Evolutionary conservation across 1,140 invertebrate species (phyloP).

Genomic region (Bathynomus jamesi): DNA sequence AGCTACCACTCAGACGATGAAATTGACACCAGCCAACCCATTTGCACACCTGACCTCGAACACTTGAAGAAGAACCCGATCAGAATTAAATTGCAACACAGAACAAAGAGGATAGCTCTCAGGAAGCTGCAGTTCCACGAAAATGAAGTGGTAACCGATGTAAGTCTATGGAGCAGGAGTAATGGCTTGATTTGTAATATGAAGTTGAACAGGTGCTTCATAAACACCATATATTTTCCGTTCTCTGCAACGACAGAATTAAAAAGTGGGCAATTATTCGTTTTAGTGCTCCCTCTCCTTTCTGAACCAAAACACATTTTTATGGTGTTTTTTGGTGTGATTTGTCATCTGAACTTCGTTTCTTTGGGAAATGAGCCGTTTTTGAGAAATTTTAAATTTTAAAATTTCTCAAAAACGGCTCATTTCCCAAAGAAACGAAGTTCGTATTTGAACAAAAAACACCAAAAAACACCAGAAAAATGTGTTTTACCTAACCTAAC

Average conservation of each 20-base stretch:
- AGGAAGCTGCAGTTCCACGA: conserved; percentile 9
- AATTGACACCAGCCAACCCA: background rate
- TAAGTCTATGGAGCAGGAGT: background rate
- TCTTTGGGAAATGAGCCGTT: too few relatives aligned
- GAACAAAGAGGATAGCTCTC: background rate
- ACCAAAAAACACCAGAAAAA: too few relatives aligned
- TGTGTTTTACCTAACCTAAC: too few relatives aligned
- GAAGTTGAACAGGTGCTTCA: background rate
- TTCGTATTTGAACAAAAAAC: too few relatives aligned
- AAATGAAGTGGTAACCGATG: conserved; percentile 6
- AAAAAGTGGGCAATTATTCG: background rate
- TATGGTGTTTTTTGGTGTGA: background rate
- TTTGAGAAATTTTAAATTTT: too few relatives aligned
- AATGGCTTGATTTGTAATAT: background rate
- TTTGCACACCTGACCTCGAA: conserved; percentile 7
- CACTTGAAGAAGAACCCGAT: conserved; percentile 11
- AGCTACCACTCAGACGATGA: background rate
- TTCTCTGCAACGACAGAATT: background rate
- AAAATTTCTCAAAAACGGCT: too few relatives aligned
- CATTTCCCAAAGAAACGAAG: too few relatives aligned
- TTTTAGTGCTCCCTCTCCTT: background rate
- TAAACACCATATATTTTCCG: background rate
- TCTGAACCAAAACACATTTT: background rate
- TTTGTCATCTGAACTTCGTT: background rate
- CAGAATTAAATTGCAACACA: conserved; percentile 16